Evolutionary conservation across 2,113 vertebrate genomes (phyloP), one percentile per base, ranked within the genome.

Genomic region (Bufo bufo): DNA sequence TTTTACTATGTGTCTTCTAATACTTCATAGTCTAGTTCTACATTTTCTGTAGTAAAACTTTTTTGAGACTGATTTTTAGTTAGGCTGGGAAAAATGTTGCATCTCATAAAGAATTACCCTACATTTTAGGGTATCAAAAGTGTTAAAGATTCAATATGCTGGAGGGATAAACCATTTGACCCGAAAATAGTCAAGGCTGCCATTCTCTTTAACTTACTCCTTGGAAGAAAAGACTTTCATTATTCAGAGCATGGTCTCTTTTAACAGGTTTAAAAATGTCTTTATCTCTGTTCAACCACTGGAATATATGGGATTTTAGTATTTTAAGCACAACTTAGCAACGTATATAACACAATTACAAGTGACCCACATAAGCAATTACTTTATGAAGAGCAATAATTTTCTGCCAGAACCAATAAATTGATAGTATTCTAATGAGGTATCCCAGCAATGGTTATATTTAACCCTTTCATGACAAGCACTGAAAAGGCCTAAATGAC

Each of bases 231-330:
- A 43, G 63, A 8, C 61, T 82, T 59, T 82, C 45, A 61, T 87
- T 87, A 81, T 75, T 1, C 65, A 23, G 52, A 49, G 77, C 16
- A n/a, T 20, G 71, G 71, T 65, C 80, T 61, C 56, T 50, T 77
- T 83, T 88, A 84, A 88, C 71, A 88, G 59, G 87, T 81, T 88
- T 88, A 88, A 59, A 88, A 52, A 65, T 66, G 58, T 45, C 80
- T 83, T 88, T 88, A 83, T 88, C 45, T 84, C 71, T 88, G 87
- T 75, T 77, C 87, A 88, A 50, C 71, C 80, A 88, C 87, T 88
- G 87, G 87, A 88, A 88, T 77, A 88, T 66, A 88, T 88, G 58
- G 81, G 87, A 88, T 87, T 87, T 74, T 47, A 83, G 11, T 63
- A n/a, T 82, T 82, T 58, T 50, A 82, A 87, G 63, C 65, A 82